A percentile compares a stretch with the other conserved stretches of the same genome.
Evolutionary conservation across 2,113 vertebrate genomes (phyloP).

Genomic region (Brevimyrus niger): DNA sequence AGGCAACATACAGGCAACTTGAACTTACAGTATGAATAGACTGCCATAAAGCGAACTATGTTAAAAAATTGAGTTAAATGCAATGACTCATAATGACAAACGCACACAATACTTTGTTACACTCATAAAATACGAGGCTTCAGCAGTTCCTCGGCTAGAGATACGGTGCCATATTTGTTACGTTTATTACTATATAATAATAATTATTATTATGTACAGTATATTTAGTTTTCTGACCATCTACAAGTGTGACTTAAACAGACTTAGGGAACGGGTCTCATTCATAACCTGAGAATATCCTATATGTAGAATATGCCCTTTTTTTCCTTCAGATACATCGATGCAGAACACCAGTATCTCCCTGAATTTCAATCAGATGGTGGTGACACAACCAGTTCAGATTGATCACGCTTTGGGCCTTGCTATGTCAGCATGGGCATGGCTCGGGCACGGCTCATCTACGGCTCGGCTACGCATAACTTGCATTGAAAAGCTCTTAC

Average conservation of each 20-base stretch:
- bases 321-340: not conserved
- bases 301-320: not conserved
- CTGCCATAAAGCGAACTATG: not conserved
- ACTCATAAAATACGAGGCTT: not conserved
- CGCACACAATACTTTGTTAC: not conserved
- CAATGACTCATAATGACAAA: not conserved
- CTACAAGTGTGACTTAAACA: not conserved
- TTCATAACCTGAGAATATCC: not conserved
- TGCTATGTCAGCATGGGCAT: no score
- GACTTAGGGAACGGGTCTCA: not conserved
- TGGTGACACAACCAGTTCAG: not conserved
- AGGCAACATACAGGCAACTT: not conserved
- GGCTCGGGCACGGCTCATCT: no score
- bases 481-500: not conserved
- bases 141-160: not conserved
- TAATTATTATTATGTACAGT: not conserved
- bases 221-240: not conserved
- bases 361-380: not conserved
- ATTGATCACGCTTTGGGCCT: no score
- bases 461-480: no score
- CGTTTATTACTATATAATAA: not conserved
- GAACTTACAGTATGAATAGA: not conserved
- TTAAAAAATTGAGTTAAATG: not conserved
- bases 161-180: not conserved
- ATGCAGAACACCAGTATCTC: not conserved